These are phyloP conservation scores for Nibea coibor DNA, from an alignment of 2,113 vertebrate species.

Conservation along the genomic window DNA sequence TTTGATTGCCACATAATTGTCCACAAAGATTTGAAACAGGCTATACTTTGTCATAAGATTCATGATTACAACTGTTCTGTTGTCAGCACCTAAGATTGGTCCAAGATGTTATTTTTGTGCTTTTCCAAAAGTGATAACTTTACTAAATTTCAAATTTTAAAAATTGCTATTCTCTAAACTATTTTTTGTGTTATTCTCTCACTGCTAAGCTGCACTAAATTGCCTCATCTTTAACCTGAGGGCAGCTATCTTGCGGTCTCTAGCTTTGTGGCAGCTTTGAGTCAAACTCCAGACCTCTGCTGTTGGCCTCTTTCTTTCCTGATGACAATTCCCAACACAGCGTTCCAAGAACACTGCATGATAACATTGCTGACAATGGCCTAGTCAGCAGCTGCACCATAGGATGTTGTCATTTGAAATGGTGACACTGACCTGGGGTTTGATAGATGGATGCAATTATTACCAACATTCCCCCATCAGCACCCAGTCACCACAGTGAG, in stretches of 20 bases:
- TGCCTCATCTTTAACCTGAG: slow-evolving; percentile 35
- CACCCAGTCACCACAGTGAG: slow-evolving; percentile 33
- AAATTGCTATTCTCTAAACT: not conserved
- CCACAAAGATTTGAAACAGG: not conserved
- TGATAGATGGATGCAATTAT: slow-evolving; percentile 78
- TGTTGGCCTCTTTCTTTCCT: slow-evolving; percentile 31
- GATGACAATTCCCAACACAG: slow-evolving; percentile 56
- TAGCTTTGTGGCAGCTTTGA: slow-evolving; percentile 17
- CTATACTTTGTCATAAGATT: not conserved
- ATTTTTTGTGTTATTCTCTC: not conserved
- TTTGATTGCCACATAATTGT: not conserved
- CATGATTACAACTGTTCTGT: not conserved
- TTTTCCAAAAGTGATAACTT: not conserved
- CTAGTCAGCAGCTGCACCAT: slow-evolving; percentile 67
- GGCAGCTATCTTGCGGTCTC: slow-evolving; percentile 34
- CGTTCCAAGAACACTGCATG: slow-evolving; percentile 37
- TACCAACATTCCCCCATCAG: slow-evolving; percentile 35
- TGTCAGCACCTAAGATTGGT: not conserved
- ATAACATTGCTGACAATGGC: slow-evolving; percentile 68
- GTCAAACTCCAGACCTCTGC: slow-evolving; percentile 51
- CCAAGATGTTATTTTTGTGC: not conserved
- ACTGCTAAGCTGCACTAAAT: not conserved
- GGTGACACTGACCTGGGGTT: slow-evolving; percentile 71
- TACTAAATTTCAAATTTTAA: not conserved
- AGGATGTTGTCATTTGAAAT: slow-evolving; percentile 71